A percentile compares a stretch with the other conserved stretches of the same genome.
These are phyloP conservation scores for Batillaria attramentaria DNA, from an alignment of 1,140 invertebrate species.

Conservation along the genomic window DNA sequence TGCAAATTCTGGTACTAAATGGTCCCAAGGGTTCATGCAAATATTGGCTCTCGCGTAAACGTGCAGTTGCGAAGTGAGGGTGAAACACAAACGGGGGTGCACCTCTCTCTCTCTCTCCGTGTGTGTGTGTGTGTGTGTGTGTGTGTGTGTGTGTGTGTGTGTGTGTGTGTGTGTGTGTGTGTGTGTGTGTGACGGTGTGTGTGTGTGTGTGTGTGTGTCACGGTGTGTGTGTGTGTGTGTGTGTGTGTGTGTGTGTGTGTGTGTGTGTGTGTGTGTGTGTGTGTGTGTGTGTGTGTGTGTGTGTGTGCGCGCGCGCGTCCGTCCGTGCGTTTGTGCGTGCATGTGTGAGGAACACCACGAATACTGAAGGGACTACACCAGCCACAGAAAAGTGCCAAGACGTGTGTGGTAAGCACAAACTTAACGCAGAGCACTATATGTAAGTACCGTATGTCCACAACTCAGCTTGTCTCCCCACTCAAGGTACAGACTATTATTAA, in stretches of 20 bases:
- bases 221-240: conserved; percentile 2
- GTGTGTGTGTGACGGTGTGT: background rate
- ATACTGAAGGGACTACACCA: background rate
- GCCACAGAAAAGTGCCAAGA: background rate
- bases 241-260: conserved; percentile 5
- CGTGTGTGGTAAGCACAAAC: background rate
- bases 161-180: conserved; percentile 12
- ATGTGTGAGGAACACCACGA: background rate
- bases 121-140: conserved; percentile 7
- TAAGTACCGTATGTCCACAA: too few relatives aligned
- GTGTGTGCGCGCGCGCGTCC: background rate
- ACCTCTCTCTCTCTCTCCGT: conserved; percentile 12
- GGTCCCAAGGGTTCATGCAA: too few relatives aligned
- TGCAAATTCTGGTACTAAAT: too few relatives aligned
- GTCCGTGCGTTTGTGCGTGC: background rate
- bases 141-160: background rate
- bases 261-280: background rate
- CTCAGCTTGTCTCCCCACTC: too few relatives aligned
- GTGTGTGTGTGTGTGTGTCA: conserved; percentile 3
- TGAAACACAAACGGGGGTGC: background rate
- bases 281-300: background rate
- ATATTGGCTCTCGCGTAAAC: too few relatives aligned
- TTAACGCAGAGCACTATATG: too few relatives aligned
- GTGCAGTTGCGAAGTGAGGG: background rate
- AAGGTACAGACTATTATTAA: too few relatives aligned